phyloP scores from a whole-genome alignment of 2,888 invertebrate species.

The Dicranocentrus wangi region DNA sequence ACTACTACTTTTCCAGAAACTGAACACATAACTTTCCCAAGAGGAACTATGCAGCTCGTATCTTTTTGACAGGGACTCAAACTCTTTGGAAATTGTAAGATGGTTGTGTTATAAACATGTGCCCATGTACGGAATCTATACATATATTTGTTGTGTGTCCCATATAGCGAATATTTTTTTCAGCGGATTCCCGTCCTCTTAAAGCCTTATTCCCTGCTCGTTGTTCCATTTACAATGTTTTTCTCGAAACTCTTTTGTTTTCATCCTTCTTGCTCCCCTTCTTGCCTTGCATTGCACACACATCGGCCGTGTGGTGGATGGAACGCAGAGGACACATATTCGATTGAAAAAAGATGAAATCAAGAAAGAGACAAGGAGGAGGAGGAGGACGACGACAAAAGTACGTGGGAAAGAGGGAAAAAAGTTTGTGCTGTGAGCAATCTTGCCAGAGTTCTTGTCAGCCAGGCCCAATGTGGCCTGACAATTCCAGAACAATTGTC shows the following conservation, averaged over 20 bases:
- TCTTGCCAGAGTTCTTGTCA: background rate
- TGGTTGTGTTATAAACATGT: too few relatives aligned
- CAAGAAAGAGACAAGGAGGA: too few relatives aligned
- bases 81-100: too few relatives aligned
- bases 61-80: too few relatives aligned
- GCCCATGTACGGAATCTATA: too few relatives aligned
- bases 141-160: too few relatives aligned
- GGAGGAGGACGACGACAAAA: too few relatives aligned
- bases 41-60: too few relatives aligned
- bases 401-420: background rate
- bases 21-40: too few relatives aligned
- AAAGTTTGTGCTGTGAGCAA: background rate
- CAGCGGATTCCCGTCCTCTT: background rate
- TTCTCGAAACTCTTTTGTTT: constrained; percentile 31
- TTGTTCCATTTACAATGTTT: background rate
- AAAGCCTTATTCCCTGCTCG: background rate
- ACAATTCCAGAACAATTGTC: constrained; percentile 18
- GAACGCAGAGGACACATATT: background rate
- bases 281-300: too few relatives aligned
- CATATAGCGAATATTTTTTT: too few relatives aligned
- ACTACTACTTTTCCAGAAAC: too few relatives aligned
- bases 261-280: constrained; percentile 12
- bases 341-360: constrained; percentile 12
- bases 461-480: background rate
- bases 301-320: background rate